Evolutionary conservation across 2,113 vertebrate genomes (phyloP).

Genomic region (Syrrhaptes paradoxus): DNA sequence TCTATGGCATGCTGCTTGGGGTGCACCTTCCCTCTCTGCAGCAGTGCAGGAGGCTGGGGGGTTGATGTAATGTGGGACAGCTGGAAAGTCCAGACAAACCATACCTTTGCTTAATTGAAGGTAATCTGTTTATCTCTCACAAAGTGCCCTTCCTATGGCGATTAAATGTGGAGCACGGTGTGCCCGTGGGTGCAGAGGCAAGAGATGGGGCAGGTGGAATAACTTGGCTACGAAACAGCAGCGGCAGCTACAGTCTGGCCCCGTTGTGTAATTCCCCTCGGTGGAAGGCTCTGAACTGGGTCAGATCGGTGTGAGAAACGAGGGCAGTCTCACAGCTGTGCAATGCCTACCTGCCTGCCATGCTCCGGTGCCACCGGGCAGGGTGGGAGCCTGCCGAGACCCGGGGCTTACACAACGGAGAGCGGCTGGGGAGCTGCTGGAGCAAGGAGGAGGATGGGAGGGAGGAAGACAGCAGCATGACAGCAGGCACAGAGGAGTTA

Average conservation of each 20-base stretch:
- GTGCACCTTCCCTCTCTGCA: not conserved
- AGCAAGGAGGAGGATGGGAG: not conserved
- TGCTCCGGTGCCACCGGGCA: not conserved
- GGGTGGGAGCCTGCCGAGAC: not conserved
- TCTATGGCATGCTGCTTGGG: not conserved
- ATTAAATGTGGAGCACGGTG: not conserved
- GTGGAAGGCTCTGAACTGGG: conserved; percentile 58
- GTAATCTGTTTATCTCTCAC: not conserved
- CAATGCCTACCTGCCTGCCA: conserved; percentile 13
- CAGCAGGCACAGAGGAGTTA: not conserved
- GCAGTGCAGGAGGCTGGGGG: not conserved
- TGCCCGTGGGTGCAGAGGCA: not conserved
- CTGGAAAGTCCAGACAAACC: not conserved
- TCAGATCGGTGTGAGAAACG: conserved; percentile 52
- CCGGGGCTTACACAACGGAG: not conserved
- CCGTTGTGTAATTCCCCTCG: conserved; percentile 68
- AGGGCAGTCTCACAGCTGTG: conserved; percentile 15
- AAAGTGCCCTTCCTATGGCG: not conserved
- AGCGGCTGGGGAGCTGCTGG: not conserved
- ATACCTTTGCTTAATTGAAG: not conserved
- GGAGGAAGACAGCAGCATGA: not conserved
- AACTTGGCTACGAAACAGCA: conserved; percentile 30
- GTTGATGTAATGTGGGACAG: not conserved
- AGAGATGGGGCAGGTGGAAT: conserved; percentile 9
- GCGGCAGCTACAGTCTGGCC: conserved; percentile 28